Evolutionary conservation across 1,140 invertebrate species (phyloP).

Genomic region (Ostrea edulis): DNA sequence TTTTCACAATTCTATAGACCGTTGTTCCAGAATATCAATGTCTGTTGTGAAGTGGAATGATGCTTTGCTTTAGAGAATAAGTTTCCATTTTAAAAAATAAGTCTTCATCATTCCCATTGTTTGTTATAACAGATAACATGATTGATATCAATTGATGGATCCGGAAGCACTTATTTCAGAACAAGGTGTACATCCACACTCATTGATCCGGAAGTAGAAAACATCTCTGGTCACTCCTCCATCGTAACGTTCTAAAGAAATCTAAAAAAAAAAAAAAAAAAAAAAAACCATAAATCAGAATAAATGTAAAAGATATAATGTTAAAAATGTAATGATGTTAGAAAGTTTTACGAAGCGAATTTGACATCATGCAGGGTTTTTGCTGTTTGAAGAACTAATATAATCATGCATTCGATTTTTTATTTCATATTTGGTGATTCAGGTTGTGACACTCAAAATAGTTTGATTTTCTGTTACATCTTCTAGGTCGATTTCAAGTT

Average conservation of each 20-base stretch:
- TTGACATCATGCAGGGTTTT: no score
- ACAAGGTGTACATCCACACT: conserved; percentile 2
- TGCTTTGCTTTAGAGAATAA: background rate
- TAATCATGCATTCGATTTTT: no score
- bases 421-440: no score
- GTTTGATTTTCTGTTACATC: no score
- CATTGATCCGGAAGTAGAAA: conserved; percentile 7
- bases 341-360: no score
- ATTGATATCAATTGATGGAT: background rate
- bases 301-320: background rate
- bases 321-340: no score
- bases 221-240: background rate
- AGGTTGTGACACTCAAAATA: no score
- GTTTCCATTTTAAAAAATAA: background rate
- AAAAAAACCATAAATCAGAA: no score
- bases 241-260: background rate
- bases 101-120: background rate
- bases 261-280: background rate
- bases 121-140: background rate
- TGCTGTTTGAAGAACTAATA: no score
- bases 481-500: no score
- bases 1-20: no score
- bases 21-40: no score
- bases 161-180: background rate
- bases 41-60: background rate